phyloP scores from a whole-genome alignment of 2,113 vertebrate genomes.

The Anthoscopus minutus region DNA sequence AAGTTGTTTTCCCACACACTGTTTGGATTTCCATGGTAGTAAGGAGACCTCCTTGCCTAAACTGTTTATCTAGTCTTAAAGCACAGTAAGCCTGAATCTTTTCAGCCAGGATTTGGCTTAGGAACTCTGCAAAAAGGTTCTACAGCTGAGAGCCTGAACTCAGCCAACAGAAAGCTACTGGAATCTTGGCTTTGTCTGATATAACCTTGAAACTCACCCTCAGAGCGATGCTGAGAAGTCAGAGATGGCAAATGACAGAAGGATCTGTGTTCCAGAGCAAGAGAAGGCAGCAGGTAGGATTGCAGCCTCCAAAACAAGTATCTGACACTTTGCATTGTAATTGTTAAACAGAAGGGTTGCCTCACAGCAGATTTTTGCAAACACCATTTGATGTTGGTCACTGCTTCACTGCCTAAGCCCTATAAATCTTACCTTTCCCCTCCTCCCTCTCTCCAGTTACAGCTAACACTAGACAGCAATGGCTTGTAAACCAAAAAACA shows the following conservation, averaged over 20 bases:
- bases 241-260: neutral
- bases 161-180: neutral
- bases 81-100: neutral
- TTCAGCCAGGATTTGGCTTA: neutral
- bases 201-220: neutral
- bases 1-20: neutral
- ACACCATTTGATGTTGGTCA: neutral
- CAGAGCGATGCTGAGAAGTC: neutral
- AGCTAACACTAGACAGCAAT: neutral
- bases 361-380: neutral
- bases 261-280: neutral
- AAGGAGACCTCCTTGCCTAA: neutral
- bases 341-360: neutral
- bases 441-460: accelerated
- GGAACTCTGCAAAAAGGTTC: neutral
- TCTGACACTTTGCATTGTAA: neutral
- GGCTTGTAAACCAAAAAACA: neutral
- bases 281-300: neutral
- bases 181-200: neutral
- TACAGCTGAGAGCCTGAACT: neutral
- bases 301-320: neutral
- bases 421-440: neutral
- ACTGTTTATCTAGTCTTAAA: neutral
- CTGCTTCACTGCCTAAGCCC: neutral
- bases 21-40: neutral